Evolutionary conservation across 2,888 invertebrate genomes (phyloP), one percentile per base, ranked within the genome.

Genomic region (Melanotus villosus): DNA sequence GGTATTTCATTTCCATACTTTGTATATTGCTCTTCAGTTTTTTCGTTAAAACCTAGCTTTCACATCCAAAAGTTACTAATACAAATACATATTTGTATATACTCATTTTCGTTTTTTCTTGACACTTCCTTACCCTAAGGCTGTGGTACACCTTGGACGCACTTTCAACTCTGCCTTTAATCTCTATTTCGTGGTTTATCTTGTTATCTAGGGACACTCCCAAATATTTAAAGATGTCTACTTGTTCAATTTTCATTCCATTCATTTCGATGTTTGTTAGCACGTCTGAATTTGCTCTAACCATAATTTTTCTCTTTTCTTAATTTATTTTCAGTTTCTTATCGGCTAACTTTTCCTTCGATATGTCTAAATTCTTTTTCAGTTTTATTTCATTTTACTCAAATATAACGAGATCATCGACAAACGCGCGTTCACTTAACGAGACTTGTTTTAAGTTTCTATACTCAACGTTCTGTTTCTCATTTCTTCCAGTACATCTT

Each of bases 351-450:
- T 19, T 19, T 9, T 45, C 21, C 2, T 45, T 45, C 6, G 12
- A 38, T n/a, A 14, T 38, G 36, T 19, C 19, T 45, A 45, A 45
- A 45, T 19, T 18, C 12, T 18, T 45, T 19, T 45, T 45, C 21
- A 18, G 45, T 21, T 45, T 2, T 41, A 1, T 18, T 41, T 14
- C 41, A 18, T 41, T 18, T 10, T 14, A 4, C 10, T 4, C 10
- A 38, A 38, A 38, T 38, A 38, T 38, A 14, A 6, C 38, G n/a
- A 14, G 41, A 7, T 41, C 41, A 41, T 41, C 19, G 21, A 19
- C 45, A 45, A 45, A 18, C n/a, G 45, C 45, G n/a, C 45, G 19
- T 19, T 18, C 45, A 10, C 14, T 41, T 41, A 45, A 19, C 19
- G 19, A 45, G 21, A 45, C 45, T 4, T 18, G 45, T 45, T 19